Evolutionary conservation across 2,888 invertebrate species (phyloP).

Genomic region (Catocala nupta): DNA sequence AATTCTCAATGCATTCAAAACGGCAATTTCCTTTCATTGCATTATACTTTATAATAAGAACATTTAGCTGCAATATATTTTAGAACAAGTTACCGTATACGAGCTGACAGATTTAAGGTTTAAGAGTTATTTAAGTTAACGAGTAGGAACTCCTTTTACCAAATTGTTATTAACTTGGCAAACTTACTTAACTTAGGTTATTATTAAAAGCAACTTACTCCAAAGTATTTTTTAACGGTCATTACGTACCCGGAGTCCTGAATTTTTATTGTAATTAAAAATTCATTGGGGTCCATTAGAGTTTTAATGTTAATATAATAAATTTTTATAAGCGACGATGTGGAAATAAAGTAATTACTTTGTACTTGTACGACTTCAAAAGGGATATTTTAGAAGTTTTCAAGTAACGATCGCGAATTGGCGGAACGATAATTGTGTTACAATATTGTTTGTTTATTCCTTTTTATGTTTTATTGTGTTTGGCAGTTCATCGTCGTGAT

Average conservation of each 20-base stretch:
- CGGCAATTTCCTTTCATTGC: not conserved
- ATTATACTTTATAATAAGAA: not conserved
- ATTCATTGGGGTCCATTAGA: conserved; percentile 39
- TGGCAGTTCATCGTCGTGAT: not conserved
- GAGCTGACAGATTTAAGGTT: conserved; percentile 27
- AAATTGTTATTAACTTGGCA: conserved; percentile 47
- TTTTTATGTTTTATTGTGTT: not conserved
- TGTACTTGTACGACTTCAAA: conserved; percentile 14
- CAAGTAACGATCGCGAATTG: conserved; percentile 2
- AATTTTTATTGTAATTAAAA: conserved; percentile 45
- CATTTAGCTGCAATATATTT: conserved; percentile 4
- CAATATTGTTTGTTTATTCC: not conserved
- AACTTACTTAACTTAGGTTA: conserved; percentile 36
- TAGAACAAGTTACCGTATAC: conserved; percentile 3
- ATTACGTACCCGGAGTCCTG: conserved; percentile 27
- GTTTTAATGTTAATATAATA: conserved; percentile 39
- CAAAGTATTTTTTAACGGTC: conserved; percentile 33
- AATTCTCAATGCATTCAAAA: not conserved
- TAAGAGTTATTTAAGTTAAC: conserved; percentile 34
- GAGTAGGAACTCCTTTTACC: conserved; percentile 30
- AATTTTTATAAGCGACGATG: conserved; percentile 29
- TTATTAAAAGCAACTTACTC: conserved; percentile 42
- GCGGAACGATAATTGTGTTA: conserved; percentile 3
- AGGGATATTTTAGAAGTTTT: conserved; percentile 13
- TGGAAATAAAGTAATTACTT: conserved; percentile 35